Base-by-base conservation (phyloP, 2,113 vertebrate genomes). In the Excalfactoria chinensis region DNA sequence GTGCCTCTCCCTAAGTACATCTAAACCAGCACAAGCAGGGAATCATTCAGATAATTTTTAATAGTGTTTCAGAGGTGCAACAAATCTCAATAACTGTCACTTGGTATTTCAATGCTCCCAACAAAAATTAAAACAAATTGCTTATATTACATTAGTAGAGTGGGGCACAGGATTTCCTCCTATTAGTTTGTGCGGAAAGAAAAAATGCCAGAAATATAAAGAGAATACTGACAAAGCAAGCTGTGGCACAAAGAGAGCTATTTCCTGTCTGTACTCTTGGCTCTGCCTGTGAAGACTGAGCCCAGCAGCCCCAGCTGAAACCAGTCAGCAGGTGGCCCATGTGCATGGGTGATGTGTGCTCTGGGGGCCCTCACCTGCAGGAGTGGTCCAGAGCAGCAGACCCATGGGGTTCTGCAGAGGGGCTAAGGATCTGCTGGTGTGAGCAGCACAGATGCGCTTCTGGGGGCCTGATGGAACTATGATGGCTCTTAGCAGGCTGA, bases 391-490 rank as follows among this genome's bases (percentile, higher is more conserved):
- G 53, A 44, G 85, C 72, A 80, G 26, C 23, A 34, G 58, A 48
- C 48, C 53, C 64, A 55, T 7, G 43, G 59, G 28, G 78, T 35
- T 88, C 55, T 41, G 49, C 8, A 3, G 16, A 26, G 37, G 32
- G 32, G 86, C 18, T 26, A 62, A 51, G 0, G 0, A 64, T 51
- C 17, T 77, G 70, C 44, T 35, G 28, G 7, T 1, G 0, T 20
- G 62, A 74, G 19, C 28, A 51, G 35, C 35, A 40, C 46, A 55
- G 20, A 43, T 74, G 43, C 55, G 32, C 14, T 75, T 70, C 21
- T 5, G 32, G 63, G n/a, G 25, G 44, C 48, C 51, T 13, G 13
- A 44, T 48, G 40, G 48, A 44, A 15, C 43, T 28, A 66, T 66
- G 40, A 35, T 1, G 16, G 6, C 25, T 48, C 69, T 53, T 41